A percentile compares a stretch with the other conserved stretches of the same genome.
These are phyloP conservation scores for Holacanthella duospinosa DNA, from an alignment of 2,888 invertebrate species.

Conservation along the genomic window DNA sequence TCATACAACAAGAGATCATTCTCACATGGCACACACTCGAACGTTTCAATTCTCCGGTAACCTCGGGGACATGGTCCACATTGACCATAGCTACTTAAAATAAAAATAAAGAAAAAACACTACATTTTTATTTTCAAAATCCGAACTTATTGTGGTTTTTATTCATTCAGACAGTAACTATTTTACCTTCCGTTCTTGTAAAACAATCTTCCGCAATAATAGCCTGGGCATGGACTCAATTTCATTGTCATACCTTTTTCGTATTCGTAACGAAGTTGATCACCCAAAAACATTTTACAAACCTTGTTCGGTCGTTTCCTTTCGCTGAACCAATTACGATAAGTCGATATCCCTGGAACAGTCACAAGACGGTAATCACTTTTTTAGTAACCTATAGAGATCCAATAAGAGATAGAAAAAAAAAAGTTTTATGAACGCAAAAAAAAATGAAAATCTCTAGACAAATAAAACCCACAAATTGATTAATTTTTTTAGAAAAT, in stretches of 20 bases:
- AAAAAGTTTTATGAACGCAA: too few species aligned
- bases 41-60: conserved; percentile 56
- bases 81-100: conserved; percentile 51
- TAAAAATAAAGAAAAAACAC: background rate
- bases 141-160: too few species aligned
- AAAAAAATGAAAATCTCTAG: too few species aligned
- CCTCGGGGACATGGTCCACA: conserved; percentile 84
- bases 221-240: conserved; percentile 56
- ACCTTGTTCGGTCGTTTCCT: too few species aligned
- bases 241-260: conserved; percentile 11
- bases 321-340: too few species aligned
- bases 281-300: background rate
- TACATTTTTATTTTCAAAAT: background rate
- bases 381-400: too few species aligned
- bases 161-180: too few species aligned
- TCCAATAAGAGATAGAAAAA: too few species aligned
- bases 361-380: too few species aligned
- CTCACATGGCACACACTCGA: conserved; percentile 50
- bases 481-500: too few species aligned
- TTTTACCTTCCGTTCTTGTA: conserved; percentile 49
- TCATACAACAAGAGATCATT: conserved; percentile 72
- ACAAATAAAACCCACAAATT: too few species aligned
- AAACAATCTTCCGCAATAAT: conserved; percentile 67
- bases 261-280: conserved; percentile 22
- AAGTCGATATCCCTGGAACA: too few species aligned